These are phyloP conservation scores for Anodontia alba DNA, from an alignment of 2,888 invertebrate genomes.

Conservation along the genomic window DNA sequence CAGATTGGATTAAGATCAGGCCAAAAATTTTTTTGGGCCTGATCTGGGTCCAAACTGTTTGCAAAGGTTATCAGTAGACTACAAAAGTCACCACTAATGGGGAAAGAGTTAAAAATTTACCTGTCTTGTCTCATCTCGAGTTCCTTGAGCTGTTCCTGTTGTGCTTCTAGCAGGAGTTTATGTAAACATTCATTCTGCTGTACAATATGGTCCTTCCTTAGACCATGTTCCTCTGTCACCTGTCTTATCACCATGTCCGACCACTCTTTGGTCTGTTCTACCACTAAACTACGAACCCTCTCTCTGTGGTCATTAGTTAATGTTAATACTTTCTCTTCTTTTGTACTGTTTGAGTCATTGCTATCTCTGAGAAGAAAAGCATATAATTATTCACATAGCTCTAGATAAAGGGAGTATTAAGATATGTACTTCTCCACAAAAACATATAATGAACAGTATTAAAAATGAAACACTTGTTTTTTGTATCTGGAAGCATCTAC, in stretches of 20 bases:
- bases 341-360: constrained; percentile 69
- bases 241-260: constrained; percentile 94
- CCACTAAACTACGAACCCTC: constrained; percentile 88
- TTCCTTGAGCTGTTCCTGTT: constrained; percentile 91
- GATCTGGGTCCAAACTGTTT: too few relatives aligned
- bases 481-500: too few relatives aligned
- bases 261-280: constrained; percentile 98
- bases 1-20: too few relatives aligned
- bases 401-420: too few relatives aligned
- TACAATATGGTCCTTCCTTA: constrained; percentile 89
- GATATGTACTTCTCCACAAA: too few relatives aligned
- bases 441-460: too few relatives aligned
- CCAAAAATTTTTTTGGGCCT: too few relatives aligned
- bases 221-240: constrained; percentile 91
- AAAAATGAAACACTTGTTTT: too few relatives aligned
- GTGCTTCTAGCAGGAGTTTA: constrained; percentile 95
- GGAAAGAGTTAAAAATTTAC: too few relatives aligned
- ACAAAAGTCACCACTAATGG: too few relatives aligned
- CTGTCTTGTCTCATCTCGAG: constrained; percentile 95
- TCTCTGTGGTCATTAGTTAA: constrained; percentile 78
- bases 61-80: too few relatives aligned
- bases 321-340: constrained; percentile 72
- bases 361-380: constrained; percentile 41
- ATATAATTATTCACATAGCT: too few relatives aligned
- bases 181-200: constrained; percentile 96